Percentiles rank a stretch among this genome's conserved stretches.
Conservation (phyloP, 2,797 vertebrate genomes). For the Spinus pinus region DNA sequence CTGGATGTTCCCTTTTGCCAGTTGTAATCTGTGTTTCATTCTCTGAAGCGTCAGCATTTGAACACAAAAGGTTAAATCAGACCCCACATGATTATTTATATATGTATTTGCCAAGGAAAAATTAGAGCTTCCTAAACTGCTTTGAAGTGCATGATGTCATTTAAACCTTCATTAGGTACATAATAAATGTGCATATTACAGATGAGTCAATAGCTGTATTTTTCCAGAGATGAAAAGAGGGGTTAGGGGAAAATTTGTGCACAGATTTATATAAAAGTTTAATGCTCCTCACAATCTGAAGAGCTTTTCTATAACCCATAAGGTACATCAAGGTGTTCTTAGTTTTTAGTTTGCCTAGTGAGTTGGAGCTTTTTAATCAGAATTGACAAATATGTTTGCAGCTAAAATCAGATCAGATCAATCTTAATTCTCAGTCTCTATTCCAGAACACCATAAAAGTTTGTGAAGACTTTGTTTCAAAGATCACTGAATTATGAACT, state of each 20-base stretch:
- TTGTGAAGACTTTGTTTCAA: neutral
- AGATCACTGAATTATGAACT: neutral
- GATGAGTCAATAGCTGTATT: neutral
- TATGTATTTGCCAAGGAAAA: neutral
- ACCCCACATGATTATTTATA: neutral
- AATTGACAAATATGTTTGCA: neutral
- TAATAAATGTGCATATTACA: neutral
- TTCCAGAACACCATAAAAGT: neutral
- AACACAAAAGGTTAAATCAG: slow-evolving; percentile 1
- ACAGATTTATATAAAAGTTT: neutral
- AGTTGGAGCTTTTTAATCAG: neutral
- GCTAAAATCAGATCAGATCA: neutral
- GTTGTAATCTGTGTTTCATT: neutral
- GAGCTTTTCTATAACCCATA: slow-evolving; percentile 11
- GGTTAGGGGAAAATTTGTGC: neutral
- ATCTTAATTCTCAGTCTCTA: neutral
- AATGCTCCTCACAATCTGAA: slow-evolving; percentile 19
- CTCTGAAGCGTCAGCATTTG: neutral
- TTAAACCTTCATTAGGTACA: neutral
- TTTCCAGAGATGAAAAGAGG: neutral
- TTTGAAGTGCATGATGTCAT: neutral
- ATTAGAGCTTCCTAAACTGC: neutral
- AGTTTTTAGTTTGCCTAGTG: neutral
- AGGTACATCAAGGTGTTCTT: neutral
- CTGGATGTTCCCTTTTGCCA: neutral